phyloP scores from a whole-genome alignment of 1,140 invertebrate species.

The Leptopilina clavipes region DNA sequence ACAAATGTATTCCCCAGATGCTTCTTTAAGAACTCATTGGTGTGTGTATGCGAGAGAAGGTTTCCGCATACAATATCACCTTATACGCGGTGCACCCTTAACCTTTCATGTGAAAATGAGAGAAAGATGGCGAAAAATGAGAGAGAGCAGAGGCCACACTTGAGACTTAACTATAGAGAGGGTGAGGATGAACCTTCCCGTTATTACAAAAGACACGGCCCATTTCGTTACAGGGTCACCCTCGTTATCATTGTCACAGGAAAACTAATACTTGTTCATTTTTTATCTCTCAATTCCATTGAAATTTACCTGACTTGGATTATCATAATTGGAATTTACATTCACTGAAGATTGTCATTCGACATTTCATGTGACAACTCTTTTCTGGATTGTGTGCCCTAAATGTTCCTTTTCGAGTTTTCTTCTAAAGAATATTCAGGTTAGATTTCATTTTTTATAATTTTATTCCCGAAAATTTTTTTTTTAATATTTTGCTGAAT shows the following conservation, averaged over 20 bases:
- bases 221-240: constrained; percentile 53
- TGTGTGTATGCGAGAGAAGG: not conserved
- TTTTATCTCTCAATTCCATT: not conserved
- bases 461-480: too few species aligned
- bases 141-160: not conserved
- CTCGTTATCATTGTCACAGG: constrained; percentile 47
- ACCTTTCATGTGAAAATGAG: constrained; percentile 38
- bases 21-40: constrained; percentile 14
- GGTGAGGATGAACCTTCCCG: not conserved
- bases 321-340: not conserved
- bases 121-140: constrained; percentile 11
- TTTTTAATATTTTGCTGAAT: not conserved
- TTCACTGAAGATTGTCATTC: not conserved
- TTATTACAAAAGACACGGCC: constrained; percentile 34
- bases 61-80: not conserved
- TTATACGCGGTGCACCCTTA: constrained; percentile 11
- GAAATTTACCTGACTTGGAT: not conserved
- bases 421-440: too few species aligned
- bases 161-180: not conserved
- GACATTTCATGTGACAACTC: not conserved
- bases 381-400: not conserved
- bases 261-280: not conserved
- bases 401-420: not conserved
- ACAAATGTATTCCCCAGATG: constrained; percentile 14
- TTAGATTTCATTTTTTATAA: too few species aligned